These are phyloP conservation scores for Lepidocyrtoides sp. DNA, from an alignment of 2,888 invertebrate genomes.

Conservation along the genomic window DNA sequence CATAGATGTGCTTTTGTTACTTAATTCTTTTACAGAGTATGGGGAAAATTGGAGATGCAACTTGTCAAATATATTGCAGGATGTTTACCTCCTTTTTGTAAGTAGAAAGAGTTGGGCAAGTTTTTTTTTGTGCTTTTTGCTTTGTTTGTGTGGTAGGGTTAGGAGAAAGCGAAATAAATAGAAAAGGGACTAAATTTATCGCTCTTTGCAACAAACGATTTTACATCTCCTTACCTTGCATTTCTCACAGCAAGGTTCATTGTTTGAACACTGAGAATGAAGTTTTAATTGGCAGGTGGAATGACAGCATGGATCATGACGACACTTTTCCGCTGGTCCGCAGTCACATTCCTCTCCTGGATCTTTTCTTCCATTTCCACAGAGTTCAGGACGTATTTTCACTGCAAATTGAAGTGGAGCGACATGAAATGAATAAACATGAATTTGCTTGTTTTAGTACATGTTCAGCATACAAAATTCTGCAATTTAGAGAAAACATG, in stretches of 20 bases:
- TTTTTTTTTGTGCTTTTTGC: background rate
- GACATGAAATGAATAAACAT: constrained; percentile 54
- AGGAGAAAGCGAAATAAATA: background rate
- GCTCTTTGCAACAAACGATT: constrained; percentile 37
- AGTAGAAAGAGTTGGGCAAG: background rate
- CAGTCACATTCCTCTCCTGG: constrained; percentile 83
- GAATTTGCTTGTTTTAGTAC: background rate
- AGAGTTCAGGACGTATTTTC: constrained; percentile 75
- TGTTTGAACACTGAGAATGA: constrained; percentile 82
- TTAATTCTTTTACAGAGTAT: background rate
- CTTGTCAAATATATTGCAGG: constrained; percentile 11
- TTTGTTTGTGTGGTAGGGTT: background rate
- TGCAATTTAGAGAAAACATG: background rate
- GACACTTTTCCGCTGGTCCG: constrained; percentile 79
- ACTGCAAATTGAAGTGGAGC: constrained; percentile 45
- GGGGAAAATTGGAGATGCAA: background rate
- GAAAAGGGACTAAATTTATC: constrained; percentile 46
- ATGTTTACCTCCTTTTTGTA: background rate
- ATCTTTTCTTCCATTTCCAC: constrained; percentile 81
- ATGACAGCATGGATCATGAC: constrained; percentile 82
- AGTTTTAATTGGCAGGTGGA: constrained; percentile 82
- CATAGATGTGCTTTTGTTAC: background rate
- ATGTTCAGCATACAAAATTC: background rate
- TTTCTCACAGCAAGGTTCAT: constrained; percentile 90
- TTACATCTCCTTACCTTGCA: constrained; percentile 91